Percentiles rank a stretch among this genome's conserved stretches.
phyloP scores from a whole-genome alignment of 2,113 vertebrate species.

The Semnopithecus entellus region DNA sequence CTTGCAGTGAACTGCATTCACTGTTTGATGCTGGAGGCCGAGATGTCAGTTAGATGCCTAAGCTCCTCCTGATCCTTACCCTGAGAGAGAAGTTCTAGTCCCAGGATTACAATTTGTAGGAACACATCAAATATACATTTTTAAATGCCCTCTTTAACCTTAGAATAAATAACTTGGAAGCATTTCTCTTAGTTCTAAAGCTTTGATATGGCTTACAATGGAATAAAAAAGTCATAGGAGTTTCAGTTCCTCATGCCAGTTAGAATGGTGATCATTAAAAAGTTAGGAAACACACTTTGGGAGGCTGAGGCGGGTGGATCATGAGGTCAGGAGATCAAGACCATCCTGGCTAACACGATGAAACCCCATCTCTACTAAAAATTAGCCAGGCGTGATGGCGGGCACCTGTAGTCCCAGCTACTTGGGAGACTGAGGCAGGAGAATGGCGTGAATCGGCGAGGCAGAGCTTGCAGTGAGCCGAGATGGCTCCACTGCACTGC shows the following conservation, averaged over 20 bases:
- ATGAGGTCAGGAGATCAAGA: no score
- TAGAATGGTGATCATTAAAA: no score
- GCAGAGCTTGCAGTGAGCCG: no score
- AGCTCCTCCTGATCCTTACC: not conserved
- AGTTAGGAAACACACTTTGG: no score
- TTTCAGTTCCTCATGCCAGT: not conserved
- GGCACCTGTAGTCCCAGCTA: no score
- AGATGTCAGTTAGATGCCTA: not conserved
- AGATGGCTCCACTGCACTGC: no score
- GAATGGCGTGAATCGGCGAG: no score
- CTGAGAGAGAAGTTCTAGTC: not conserved
- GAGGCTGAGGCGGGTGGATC: no score
- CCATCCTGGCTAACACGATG: no score
- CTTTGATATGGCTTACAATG: conserved; percentile 58
- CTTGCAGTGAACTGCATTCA: not conserved
- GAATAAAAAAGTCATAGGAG: not conserved
- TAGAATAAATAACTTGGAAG: conserved; percentile 17
- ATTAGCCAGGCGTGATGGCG: no score
- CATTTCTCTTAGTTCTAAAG: conserved; percentile 22
- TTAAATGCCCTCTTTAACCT: conserved; percentile 8
- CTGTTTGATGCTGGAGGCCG: not conserved
- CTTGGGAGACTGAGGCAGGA: no score
- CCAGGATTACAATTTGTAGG: not conserved
- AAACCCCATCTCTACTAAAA: no score
- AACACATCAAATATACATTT: conserved; percentile 32